Evolutionary conservation across 2,888 invertebrate species (phyloP).

Genomic region (Athalia cordata): DNA sequence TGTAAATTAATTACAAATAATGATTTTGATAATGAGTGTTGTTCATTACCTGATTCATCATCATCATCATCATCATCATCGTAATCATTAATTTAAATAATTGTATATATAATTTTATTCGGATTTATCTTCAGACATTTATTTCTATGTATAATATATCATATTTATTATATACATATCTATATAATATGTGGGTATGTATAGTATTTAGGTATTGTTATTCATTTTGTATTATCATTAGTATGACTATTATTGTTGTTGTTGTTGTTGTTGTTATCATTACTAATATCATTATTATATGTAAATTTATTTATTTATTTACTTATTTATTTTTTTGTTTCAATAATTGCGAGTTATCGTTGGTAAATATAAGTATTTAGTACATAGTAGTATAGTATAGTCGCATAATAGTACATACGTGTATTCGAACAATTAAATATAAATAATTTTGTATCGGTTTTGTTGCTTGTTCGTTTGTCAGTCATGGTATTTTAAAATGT

Average conservation of each 20-base stretch:
- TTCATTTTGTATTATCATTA: too few species aligned
- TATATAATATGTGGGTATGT: too few species aligned
- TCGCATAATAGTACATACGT: constrained; percentile 9
- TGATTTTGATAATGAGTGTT: too few species aligned
- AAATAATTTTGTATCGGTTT: not conserved
- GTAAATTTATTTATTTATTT: constrained; percentile 17
- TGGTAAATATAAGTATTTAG: constrained; percentile 19
- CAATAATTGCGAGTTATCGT: not conserved
- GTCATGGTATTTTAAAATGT: not conserved
- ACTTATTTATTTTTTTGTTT: not conserved
- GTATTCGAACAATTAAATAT: constrained; percentile 4
- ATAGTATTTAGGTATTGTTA: too few species aligned
- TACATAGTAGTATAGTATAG: constrained; percentile 19
- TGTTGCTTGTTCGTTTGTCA: not conserved
- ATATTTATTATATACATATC: too few species aligned
- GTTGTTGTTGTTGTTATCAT: not conserved
- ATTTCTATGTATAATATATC: too few species aligned
- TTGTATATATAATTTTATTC: too few species aligned
- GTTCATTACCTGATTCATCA: too few species aligned
- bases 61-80: too few species aligned
- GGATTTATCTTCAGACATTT: too few species aligned
- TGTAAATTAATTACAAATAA: too few species aligned
- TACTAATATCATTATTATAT: not conserved
- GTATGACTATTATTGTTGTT: not conserved
- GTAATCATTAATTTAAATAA: too few species aligned